Evolutionary conservation across 2,113 vertebrate genomes (phyloP), one percentile per base, ranked within the genome.

Genomic region (Bostrychus sinensis): DNA sequence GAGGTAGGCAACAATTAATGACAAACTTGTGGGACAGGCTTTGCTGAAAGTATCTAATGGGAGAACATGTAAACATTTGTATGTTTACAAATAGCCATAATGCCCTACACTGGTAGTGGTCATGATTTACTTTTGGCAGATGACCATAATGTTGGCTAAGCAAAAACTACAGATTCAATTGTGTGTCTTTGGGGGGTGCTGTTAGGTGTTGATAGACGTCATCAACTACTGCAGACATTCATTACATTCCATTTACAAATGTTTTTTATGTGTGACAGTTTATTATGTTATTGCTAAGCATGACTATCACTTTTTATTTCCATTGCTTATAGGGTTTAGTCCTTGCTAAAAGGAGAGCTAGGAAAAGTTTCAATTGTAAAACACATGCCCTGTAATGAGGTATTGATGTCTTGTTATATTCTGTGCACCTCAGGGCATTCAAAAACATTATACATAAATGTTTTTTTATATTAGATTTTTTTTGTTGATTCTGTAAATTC

Each of bases 81-180:
- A 66, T 64, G 38, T 53, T 56, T 72, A 20, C 36, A 67, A 68
- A 71, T 75, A 85, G 86, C 79, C 82, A 80, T 72, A 66, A 58
- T 37, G 37, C 20, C 10, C 72, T 71, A 17, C 60, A 38, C 32
- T 55, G 17, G 57, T 39, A 67, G 36, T 70, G 63, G 32, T 14
- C 54, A 36, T 68, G 34, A 70, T 11, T 51, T 26, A 46, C 68
- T 66, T 63, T 46, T 11, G 0, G 30, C 25, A 28, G 16, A 16
- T 28, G 8, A 28, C 16, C 28, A 28, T 9, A 16, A 30, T 17
- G 30, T 5, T 2, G 13, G 23, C 26, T 28, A n/a, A 48, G 45
- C 45, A 48, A 25, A 48, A 48, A 48, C 14, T 48, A 25, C 22
- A 48, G 30, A 7, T 32, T 5, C 30, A 32, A 32, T 5, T 32